A percentile compares a stretch with the other conserved stretches of the same genome.
phyloP scores from a whole-genome alignment of 1,140 invertebrate species.

The Drosophila arawakana region DNA sequence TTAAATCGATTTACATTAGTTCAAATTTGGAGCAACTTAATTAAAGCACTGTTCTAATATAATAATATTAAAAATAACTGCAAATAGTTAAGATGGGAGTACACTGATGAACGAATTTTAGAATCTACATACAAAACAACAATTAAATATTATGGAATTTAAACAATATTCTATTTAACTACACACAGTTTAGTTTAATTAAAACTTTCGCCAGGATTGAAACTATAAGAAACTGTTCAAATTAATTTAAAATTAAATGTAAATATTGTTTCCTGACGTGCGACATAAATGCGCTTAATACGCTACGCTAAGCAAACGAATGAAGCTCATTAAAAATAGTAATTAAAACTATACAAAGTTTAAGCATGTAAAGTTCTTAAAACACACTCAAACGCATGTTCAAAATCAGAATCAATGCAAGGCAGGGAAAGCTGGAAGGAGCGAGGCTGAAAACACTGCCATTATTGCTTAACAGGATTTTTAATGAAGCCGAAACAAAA shows the following conservation, averaged over 20 bases:
- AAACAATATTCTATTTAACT: no score
- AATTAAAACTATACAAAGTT: constrained; percentile 26
- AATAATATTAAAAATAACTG: no score
- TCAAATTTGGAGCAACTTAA: no score
- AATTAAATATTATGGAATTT: no score
- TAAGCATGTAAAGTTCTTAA: constrained; percentile 11
- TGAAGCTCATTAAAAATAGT: constrained; percentile 25
- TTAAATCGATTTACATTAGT: not conserved
- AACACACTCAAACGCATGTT: constrained; percentile 4
- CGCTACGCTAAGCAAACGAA: not conserved
- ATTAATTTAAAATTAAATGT: no score
- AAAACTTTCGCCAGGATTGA: no score
- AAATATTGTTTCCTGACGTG: not conserved
- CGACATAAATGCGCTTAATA: not conserved
- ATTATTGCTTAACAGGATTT: constrained; percentile 59
- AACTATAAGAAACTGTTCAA: no score
- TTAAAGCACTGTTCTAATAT: no score
- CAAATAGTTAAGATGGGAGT: no score
- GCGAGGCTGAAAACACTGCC: not conserved
- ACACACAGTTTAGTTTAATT: no score
- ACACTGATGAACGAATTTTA: no score
- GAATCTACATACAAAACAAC: no score
- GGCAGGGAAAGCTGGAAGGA: not conserved
- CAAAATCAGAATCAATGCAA: constrained; percentile 9
- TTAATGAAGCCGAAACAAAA: constrained; percentile 58